A percentile compares a stretch with the other conserved stretches of the same genome.
Evolutionary conservation across 2,113 vertebrate genomes (phyloP).

Genomic region (Rhegmatorhina hoffmannsi): DNA sequence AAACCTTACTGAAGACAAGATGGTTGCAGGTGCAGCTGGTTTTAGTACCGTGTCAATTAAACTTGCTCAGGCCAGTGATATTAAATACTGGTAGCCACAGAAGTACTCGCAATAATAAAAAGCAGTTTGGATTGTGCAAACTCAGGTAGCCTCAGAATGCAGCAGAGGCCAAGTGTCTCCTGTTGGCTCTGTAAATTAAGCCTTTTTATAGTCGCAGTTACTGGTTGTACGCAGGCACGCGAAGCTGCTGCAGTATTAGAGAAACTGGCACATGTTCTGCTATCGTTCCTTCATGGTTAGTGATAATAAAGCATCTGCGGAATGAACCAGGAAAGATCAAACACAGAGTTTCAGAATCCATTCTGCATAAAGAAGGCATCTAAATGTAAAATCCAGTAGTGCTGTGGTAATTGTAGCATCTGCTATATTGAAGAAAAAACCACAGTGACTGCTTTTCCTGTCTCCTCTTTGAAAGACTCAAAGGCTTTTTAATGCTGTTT

Average conservation of each 20-base stretch:
- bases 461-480: background rate
- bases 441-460: background rate
- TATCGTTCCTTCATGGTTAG: background rate
- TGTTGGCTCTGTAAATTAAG: background rate
- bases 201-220: background rate
- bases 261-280: background rate
- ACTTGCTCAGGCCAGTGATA: background rate
- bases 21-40: background rate
- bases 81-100: background rate
- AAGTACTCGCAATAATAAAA: background rate
- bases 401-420: background rate
- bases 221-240: background rate
- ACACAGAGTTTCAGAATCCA: background rate
- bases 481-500: background rate
- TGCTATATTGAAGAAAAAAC: background rate
- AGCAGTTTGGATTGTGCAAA: background rate
- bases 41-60: background rate
- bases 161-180: background rate
- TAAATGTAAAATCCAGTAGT: background rate
- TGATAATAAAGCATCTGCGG: background rate
- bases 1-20: slow-evolving; percentile 2
- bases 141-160: background rate
- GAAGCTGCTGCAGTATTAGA: background rate
- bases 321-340: background rate
- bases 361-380: background rate